Evolutionary conservation across 2,113 vertebrate genomes (phyloP).

Genomic region (Theristicus caerulescens): DNA sequence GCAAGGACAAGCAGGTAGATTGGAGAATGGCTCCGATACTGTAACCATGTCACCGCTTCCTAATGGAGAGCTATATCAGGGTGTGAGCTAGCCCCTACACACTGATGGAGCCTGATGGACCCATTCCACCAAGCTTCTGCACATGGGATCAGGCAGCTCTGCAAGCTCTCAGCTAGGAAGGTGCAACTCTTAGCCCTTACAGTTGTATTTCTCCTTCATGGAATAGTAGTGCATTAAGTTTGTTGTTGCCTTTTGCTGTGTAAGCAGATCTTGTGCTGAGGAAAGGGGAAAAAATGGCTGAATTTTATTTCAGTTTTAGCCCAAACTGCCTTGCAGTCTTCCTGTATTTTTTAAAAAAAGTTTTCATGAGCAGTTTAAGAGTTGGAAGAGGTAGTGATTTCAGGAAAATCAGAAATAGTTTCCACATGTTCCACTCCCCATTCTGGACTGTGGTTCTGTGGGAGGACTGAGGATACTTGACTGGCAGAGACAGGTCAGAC

Average conservation of each 20-base stretch:
- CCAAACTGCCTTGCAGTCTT: background rate
- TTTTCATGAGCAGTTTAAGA: background rate
- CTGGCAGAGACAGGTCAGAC: background rate
- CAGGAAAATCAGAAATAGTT: background rate
- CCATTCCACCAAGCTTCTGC: background rate
- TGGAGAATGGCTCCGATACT: background rate
- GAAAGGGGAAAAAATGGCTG: background rate
- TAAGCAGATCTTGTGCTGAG: background rate
- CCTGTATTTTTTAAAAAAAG: background rate
- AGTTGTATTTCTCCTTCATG: background rate
- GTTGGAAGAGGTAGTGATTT: background rate
- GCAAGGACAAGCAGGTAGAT: background rate
- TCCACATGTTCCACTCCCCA: background rate
- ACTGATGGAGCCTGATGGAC: background rate
- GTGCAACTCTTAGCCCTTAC: background rate
- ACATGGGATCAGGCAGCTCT: background rate
- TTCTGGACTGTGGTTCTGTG: background rate
- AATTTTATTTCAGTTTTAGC: background rate
- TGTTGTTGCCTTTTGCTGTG: background rate
- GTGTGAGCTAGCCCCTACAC: background rate
- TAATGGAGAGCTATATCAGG: background rate
- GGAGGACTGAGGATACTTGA: background rate
- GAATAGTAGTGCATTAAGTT: background rate
- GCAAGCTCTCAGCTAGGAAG: background rate
- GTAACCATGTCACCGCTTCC: background rate